Evolutionary conservation across 2,113 vertebrate species (phyloP), one percentile per base, ranked within the genome.

Genomic region (Lethenteron camtschaticum): DNA sequence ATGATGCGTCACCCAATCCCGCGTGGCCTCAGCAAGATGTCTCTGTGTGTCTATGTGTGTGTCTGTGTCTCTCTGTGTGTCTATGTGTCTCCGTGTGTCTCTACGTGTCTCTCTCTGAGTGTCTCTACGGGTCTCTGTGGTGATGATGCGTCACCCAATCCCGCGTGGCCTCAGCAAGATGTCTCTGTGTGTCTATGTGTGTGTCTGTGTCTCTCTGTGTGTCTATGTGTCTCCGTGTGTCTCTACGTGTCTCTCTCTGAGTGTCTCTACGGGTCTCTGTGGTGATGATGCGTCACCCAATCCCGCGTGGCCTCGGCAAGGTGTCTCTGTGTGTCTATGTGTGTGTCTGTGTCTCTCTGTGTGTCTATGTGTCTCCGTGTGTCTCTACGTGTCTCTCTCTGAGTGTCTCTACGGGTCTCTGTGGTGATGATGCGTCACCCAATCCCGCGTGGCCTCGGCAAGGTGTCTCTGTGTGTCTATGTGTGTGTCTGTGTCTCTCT

Each of bases 361-460:
- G 24, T 24, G 24, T 24, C 3, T 24, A 1, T 24, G 24, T 24
- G 24, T 24, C 3, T 24, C 2, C 3, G 24, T 24, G 24, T 4
- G 24, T 24, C 3, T 24, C 3, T 24, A 2, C 3, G 24, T 24
- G 24, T 24, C 2, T 24, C 24, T 24, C 24, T 24, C 3, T 24
- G 24, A 3, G 24, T 24, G 24, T 24, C 24, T 24, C 24, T 24
- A 24, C 4, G 24, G 24, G 24, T 24, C 24, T 24, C 24, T 24
- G n/a, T n/a, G n/a, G 24, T 24, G 24, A 4, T 24, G 24, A 24
- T 24, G 24, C 60, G 14, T 66, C 10, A 20, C 20, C 83, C 83
- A 85, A 4, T 81, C 83, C 72, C 81, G 78, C 2, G 83, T 84
- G 24, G 82, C 81, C 66, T 84, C 83, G 74, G 79, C 81, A 71